Conservation (phyloP, 2,888 invertebrate genomes). For the Conops quadrifasciatus region DNA sequence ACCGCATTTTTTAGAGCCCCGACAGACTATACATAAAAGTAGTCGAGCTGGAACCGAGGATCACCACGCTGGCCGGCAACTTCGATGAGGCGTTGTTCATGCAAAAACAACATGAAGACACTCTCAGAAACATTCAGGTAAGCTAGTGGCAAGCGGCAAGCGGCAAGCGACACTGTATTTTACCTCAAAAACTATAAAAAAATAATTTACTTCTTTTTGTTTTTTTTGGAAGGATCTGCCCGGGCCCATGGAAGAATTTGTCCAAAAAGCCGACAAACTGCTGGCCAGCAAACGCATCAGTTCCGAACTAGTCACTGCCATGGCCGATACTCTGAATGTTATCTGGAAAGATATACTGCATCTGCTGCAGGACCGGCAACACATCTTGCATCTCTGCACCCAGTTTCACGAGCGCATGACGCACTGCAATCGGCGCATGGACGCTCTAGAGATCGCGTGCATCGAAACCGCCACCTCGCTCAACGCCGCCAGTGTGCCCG, state of each 20-base stretch:
- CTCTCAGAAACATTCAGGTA: conserved; percentile 84
- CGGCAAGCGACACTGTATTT: too few species aligned
- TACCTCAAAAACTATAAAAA: neutral
- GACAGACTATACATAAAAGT: conserved; percentile 86
- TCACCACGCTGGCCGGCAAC: conserved; percentile 80
- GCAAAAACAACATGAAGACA: conserved; percentile 82
- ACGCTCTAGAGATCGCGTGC: conserved; percentile 75
- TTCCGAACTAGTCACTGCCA: conserved; percentile 84
- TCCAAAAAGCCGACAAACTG: conserved; percentile 85
- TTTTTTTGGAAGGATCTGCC: conserved; percentile 78
- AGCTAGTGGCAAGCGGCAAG: too few species aligned
- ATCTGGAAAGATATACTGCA: conserved; percentile 86
- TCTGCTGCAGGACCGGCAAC: conserved; percentile 79
- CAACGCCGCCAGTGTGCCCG: conserved; percentile 76
- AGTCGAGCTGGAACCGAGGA: conserved; percentile 83
- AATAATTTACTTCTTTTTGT: neutral
- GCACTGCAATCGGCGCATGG: conserved; percentile 75
- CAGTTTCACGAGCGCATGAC: conserved; percentile 78
- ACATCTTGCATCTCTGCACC: conserved; percentile 80
- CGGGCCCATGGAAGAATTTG: conserved; percentile 86
- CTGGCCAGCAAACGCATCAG: conserved; percentile 79
- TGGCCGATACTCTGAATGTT: conserved; percentile 81
- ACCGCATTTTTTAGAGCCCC: conserved; percentile 72
- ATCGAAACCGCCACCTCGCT: conserved; percentile 73
- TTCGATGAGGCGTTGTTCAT: conserved; percentile 79